phyloP scores from a whole-genome alignment of 2,888 invertebrate genomes.

The Acanthopleura granulata region DNA sequence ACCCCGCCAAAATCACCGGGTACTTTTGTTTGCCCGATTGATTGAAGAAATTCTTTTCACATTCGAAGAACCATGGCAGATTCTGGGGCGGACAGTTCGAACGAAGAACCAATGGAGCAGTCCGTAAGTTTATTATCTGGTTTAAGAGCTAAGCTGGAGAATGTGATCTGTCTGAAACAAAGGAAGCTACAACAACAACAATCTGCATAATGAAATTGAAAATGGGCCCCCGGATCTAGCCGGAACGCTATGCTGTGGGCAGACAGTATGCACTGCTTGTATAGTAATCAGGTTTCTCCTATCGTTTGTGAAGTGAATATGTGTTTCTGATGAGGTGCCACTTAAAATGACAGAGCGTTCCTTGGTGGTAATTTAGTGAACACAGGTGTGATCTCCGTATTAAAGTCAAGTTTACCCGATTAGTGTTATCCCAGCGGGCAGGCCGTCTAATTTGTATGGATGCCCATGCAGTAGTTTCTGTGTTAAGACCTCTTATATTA shows the following conservation, averaged over 20 bases:
- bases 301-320: no score
- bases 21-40: background rate
- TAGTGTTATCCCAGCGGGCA: no score
- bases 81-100: constrained; percentile 49
- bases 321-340: no score
- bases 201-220: background rate
- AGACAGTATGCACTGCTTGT: background rate
- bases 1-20: background rate
- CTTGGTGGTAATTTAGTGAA: no score
- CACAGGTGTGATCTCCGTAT: no score
- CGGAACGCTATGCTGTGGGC: background rate
- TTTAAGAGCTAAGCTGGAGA: no score
- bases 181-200: background rate
- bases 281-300: background rate
- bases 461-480: background rate
- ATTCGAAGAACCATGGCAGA: constrained; percentile 43
- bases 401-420: no score
- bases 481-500: no score
- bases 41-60: background rate
- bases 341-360: no score
- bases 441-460: background rate
- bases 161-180: no score
- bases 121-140: constrained; percentile 29
- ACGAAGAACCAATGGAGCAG: constrained; percentile 50
- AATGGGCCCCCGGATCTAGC: background rate